Percentiles rank a stretch among this genome's conserved stretches.
phyloP scores from a whole-genome alignment of 2,113 vertebrate species.

The Coryphaenoides rupestris region DNA sequence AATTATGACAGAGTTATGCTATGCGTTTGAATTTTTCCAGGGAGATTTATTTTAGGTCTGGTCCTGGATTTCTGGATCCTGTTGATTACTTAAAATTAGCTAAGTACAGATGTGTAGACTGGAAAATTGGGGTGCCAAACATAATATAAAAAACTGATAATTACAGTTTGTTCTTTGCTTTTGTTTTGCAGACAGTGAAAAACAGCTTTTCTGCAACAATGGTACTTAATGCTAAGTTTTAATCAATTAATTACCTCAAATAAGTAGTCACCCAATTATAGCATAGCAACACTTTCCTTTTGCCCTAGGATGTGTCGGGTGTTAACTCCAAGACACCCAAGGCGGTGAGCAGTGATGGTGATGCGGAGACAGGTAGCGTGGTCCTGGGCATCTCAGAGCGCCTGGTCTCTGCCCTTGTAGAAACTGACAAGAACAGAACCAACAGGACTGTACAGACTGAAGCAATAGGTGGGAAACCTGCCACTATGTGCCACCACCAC shows the following conservation, averaged over 20 bases:
- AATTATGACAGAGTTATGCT: no score
- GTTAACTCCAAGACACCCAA: background rate
- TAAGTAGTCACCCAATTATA: background rate
- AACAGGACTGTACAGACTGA: conserved; percentile 19
- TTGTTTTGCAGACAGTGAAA: conserved; percentile 39
- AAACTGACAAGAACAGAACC: background rate
- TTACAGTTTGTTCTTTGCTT: background rate
- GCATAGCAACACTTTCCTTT: background rate
- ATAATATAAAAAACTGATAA: background rate
- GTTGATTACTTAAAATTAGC: no score
- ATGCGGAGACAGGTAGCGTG: conserved; percentile 28
- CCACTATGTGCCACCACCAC: no score
- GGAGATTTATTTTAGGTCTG: background rate
- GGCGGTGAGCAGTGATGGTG: conserved; percentile 26
- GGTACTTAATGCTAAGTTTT: conserved; percentile 19
- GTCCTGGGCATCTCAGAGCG: conserved; percentile 50
- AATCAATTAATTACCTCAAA: background rate
- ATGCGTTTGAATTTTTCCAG: no score
- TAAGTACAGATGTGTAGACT: no score
- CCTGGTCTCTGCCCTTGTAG: conserved; percentile 34
- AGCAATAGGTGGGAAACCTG: conserved; percentile 41
- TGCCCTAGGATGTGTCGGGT: conserved; percentile 44
- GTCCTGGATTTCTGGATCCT: no score
- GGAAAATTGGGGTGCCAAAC: no score
- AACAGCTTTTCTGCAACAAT: conserved; percentile 41